phyloP scores from a whole-genome alignment of 2,113 vertebrate genomes.

The Emydocephalus ijimae region DNA sequence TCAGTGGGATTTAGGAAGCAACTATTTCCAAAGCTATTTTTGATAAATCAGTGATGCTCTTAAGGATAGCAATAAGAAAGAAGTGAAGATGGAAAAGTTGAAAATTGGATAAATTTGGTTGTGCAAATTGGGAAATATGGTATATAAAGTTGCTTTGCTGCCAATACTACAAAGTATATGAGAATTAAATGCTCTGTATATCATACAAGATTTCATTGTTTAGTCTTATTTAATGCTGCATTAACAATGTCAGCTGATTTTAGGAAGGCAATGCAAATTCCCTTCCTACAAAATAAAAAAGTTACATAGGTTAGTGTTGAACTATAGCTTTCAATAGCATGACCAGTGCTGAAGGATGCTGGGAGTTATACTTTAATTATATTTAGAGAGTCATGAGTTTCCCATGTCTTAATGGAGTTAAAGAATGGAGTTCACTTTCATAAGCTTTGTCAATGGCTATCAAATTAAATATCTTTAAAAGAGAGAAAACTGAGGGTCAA shows the following conservation, averaged over 20 bases:
- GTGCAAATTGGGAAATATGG: neutral
- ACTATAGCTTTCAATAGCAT: neutral
- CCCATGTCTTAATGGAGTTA: neutral
- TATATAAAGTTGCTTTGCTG: neutral
- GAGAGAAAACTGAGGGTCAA: neutral
- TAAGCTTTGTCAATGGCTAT: neutral
- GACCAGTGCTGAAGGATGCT: neutral
- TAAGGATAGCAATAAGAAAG: neutral
- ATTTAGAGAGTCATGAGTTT: neutral
- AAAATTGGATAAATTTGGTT: neutral
- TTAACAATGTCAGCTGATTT: neutral
- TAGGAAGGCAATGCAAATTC: neutral
- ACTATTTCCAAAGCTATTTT: neutral
- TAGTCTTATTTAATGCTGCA: neutral
- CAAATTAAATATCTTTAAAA: neutral
- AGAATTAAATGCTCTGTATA: neutral
- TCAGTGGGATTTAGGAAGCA: neutral
- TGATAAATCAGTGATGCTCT: neutral
- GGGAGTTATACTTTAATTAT: neutral
- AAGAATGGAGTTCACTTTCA: neutral
- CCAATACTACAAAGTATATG: neutral
- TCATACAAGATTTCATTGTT: neutral
- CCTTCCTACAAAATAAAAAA: neutral
- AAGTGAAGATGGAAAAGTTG: neutral
- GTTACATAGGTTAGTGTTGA: neutral